phyloP scores from a whole-genome alignment of 2,888 invertebrate species.

The Lasioglossum morio region DNA sequence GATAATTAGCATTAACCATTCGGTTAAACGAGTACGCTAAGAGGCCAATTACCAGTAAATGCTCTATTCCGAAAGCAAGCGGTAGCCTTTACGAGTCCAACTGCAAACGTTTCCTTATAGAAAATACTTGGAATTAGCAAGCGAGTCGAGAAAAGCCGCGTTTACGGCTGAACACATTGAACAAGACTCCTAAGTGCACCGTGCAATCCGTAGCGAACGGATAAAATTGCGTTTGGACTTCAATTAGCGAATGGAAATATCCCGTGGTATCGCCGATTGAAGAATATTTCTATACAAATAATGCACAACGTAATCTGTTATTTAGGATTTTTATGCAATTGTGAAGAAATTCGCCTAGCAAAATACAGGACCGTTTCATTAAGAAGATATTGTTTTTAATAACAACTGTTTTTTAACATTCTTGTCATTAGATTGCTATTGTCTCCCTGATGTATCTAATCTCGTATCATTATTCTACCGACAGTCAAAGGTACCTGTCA shows the following conservation, averaged over 20 bases:
- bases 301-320: too few relatives aligned
- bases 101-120: constrained; percentile 28
- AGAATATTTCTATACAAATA: too few relatives aligned
- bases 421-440: too few relatives aligned
- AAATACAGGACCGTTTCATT: too few relatives aligned
- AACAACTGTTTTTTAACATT: too few relatives aligned
- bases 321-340: too few relatives aligned
- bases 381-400: too few relatives aligned
- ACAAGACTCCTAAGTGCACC: background rate
- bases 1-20: constrained; percentile 54
- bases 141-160: background rate
- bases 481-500: background rate
- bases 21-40: constrained; percentile 48
- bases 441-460: too few relatives aligned
- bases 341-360: too few relatives aligned
- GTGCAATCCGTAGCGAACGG: background rate
- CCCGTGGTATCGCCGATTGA: too few relatives aligned
- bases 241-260: background rate
- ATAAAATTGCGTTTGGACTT: background rate
- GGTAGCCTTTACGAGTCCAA: constrained; percentile 27
- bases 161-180: background rate
- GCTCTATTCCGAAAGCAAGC: constrained; percentile 41
- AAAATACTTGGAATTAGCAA: constrained; percentile 34
- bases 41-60: constrained; percentile 50
- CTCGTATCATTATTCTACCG: background rate